Evolutionary conservation across 2,797 vertebrate species (phyloP), one percentile per base, ranked within the genome.

Genomic region (Poeciliopsis paucimaculata): DNA sequence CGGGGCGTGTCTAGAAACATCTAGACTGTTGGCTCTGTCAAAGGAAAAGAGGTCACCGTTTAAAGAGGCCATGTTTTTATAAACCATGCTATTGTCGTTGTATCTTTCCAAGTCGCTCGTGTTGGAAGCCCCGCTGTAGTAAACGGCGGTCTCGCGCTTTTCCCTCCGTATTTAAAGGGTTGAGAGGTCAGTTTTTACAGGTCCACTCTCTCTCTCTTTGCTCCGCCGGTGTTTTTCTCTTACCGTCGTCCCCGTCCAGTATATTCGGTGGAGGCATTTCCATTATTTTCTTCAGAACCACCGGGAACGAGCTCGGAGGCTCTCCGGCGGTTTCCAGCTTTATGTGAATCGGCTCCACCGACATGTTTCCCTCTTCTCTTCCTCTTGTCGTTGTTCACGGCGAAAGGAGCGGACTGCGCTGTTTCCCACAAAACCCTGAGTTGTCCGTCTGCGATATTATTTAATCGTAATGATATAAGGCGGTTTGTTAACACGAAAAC

Each of bases 201-300:
- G 12, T 9, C 12, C 36, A 26, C 7, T 28, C 5, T 45, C 41
- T 43, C 10, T 43, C 41, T 43, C 41, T 45, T 12, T 43, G 64
- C 39, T 43, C 39, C 41, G 12, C 2, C 11, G 26, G 15, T 26
- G 23, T 41, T 62, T 34, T 34, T 12, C 34, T 88, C 96, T 95
- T 92, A 98, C 97, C 97, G 51, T 96, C 95, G 89, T 97, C 94
- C 84, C 89, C 87, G 82, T 97, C 96, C 85, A 96, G 90, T 36
- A 96, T 89, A 66, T 95, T 94, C 80, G 97, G 96, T 31, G 96
- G 96, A 68, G 97, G 97, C 84, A 96, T 97, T 91, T 97, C 97
- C 96, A 98, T 97, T 72, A 98, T 95, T 89, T 98, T 98, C 96
- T 96, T 97, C 89, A 98, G 89, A 84, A 96, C 97, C 77, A 96